Base-by-base conservation (phyloP, 2,797 vertebrate species). In the Carapus acus region DNA sequence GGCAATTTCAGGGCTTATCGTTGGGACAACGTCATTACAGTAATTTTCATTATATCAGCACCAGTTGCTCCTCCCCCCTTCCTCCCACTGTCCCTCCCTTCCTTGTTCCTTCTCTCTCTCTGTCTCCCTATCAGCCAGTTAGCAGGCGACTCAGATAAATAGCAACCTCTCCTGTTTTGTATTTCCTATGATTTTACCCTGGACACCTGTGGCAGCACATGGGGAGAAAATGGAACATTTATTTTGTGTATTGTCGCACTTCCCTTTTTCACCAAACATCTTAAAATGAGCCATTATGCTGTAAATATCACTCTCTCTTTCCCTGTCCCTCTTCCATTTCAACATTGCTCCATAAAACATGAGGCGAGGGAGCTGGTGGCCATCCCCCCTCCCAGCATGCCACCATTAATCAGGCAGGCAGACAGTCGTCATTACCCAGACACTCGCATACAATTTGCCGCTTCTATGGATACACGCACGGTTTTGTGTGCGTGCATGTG, bases 391-490 rank as follows among this genome's bases (percentile, higher is more conserved):
- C n/a, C 12, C 18, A 0, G 1, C 27, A 27, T 62, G 57, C 52
- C 53, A 43, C 16, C 51, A 58, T 62, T 75, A 58, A 57, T 74
- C 49, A 57, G 2, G 8, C 44, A 57, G 24, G 16, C 49, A 56
- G 43, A 65, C 20, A 66, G 24, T 55, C 59, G 48, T 69, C 55
- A 57, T 60, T 50, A 61, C 61, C 38, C 37, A 46, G 29, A 20
- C 48, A 31, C 23, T 69, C 17, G 47, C 45, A 58, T 21, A 34
- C 58, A 70, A 47, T 69, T 67, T 52, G 41, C 13, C 1, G n/a
- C 38, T 20, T 47, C 7, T 58, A 24, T 48, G 19, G 37, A 37
- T 38, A 13, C 34, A 31, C 11, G 2, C 17, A 23, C 36, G 2
- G 57, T 22, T 50, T 31, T 42, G 11, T 2, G 4, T 41, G 24